These are phyloP conservation scores for Galerucella calmariensis DNA, from an alignment of 2,888 invertebrate species.

Conservation along the genomic window DNA sequence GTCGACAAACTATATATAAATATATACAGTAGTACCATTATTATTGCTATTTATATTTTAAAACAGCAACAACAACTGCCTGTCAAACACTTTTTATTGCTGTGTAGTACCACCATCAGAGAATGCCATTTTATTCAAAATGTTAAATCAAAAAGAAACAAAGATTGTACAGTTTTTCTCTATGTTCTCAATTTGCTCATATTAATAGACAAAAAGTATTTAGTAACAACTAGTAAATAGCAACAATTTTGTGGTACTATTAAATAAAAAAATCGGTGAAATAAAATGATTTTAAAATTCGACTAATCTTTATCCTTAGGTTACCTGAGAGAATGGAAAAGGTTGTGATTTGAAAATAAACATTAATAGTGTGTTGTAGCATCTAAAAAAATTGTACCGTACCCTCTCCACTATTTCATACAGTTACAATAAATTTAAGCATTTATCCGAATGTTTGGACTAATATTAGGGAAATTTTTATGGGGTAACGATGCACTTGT, in stretches of 20 bases:
- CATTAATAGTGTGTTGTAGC: constrained; percentile 51
- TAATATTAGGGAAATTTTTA: constrained; percentile 15
- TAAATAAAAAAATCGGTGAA: constrained; percentile 32
- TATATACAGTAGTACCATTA: neutral
- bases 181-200: neutral
- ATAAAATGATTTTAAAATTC: constrained; percentile 21
- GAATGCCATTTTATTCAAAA: no score
- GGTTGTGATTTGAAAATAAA: constrained; percentile 53
- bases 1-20: neutral
- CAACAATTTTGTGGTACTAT: constrained; percentile 7
- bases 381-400: constrained; percentile 37
- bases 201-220: neutral
- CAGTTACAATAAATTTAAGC: constrained; percentile 30
- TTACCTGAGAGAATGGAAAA: constrained; percentile 41
- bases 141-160: neutral
- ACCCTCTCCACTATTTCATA: constrained; percentile 51
- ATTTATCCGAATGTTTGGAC: constrained; percentile 29
- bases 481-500: neutral
- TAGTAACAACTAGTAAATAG: constrained; percentile 7
- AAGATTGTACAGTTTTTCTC: neutral
- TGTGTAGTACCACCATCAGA: no score
- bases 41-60: constrained; percentile 26
- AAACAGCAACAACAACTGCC: neutral
- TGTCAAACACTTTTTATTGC: no score
- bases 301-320: constrained; percentile 36